A percentile compares a stretch with the other conserved stretches of the same genome.
Conservation (phyloP, 2,888 invertebrate genomes). For the Nineta flava region DNA sequence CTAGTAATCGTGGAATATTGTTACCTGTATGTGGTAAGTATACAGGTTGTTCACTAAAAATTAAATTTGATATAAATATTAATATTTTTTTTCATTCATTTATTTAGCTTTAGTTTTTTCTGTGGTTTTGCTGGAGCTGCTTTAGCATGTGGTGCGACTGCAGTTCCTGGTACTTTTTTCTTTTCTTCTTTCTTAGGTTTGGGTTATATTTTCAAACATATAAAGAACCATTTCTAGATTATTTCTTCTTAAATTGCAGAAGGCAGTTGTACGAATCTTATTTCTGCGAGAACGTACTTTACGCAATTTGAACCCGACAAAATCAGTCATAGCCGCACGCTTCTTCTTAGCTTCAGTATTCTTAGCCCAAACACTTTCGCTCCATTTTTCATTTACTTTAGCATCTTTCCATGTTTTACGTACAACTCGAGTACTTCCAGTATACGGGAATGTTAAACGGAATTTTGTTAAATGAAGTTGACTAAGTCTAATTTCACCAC, state of each 20-base stretch:
- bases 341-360: conserved; percentile 74
- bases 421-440: conserved; percentile 73
- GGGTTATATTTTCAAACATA: conserved; percentile 38
- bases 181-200: conserved; percentile 21
- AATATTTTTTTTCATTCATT: no score
- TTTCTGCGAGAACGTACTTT: conserved; percentile 78
- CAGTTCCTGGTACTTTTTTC: no score
- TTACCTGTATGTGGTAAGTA: no score
- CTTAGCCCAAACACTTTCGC: conserved; percentile 75
- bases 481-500: conserved; percentile 64
- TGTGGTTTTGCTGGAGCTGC: no score
- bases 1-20: no score
- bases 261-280: conserved; percentile 61
- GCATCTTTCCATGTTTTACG: conserved; percentile 79
- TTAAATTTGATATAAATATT: no score
- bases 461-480: conserved; percentile 89
- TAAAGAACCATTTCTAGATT: conserved; percentile 43
- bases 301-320: conserved; percentile 89
- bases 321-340: conserved; percentile 79
- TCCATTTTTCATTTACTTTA: conserved; percentile 79
- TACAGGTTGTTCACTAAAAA: no score
- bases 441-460: conserved; percentile 68
- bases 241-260: conserved; percentile 53
- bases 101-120: no score
- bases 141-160: no score